These are phyloP conservation scores for Malurus alboscapulatus DNA, from an alignment of 2,113 vertebrate species.

Conservation along the genomic window DNA sequence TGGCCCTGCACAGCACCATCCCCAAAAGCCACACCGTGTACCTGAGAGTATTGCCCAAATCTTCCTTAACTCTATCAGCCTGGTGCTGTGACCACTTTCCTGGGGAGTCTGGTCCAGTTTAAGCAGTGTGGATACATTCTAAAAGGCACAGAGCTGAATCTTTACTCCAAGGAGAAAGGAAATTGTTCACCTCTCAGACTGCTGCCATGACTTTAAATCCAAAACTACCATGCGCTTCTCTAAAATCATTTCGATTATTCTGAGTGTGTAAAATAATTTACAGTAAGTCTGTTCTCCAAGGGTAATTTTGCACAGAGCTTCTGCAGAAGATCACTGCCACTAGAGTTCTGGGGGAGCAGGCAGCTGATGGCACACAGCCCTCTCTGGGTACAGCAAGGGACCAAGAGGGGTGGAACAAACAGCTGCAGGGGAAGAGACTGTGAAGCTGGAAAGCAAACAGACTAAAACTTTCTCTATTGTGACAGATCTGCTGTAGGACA, in stretches of 20 bases:
- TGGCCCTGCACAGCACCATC: neutral
- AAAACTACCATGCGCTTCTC: neutral
- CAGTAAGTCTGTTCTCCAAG: neutral
- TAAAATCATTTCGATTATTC: neutral
- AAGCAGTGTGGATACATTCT: neutral
- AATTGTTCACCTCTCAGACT: neutral
- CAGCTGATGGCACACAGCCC: fast-evolving
- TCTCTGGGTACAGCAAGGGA: neutral
- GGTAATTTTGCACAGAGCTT: neutral
- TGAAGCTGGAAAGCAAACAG: neutral
- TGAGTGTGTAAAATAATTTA: neutral
- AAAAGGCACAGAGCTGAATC: neutral
- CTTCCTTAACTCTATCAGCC: neutral
- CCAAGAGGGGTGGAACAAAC: neutral
- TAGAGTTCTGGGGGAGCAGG: neutral
- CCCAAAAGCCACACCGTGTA: neutral
- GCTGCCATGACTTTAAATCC: neutral
- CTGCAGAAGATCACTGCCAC: neutral
- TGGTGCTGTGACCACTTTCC: neutral
- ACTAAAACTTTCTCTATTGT: neutral
- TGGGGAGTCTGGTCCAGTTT: neutral
- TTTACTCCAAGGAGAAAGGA: neutral
- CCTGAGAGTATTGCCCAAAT: neutral
- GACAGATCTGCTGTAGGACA: neutral
- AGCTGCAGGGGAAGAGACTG: neutral